Base-by-base conservation (phyloP, 2,113 vertebrate genomes). In the Morone chrysops region DNA sequence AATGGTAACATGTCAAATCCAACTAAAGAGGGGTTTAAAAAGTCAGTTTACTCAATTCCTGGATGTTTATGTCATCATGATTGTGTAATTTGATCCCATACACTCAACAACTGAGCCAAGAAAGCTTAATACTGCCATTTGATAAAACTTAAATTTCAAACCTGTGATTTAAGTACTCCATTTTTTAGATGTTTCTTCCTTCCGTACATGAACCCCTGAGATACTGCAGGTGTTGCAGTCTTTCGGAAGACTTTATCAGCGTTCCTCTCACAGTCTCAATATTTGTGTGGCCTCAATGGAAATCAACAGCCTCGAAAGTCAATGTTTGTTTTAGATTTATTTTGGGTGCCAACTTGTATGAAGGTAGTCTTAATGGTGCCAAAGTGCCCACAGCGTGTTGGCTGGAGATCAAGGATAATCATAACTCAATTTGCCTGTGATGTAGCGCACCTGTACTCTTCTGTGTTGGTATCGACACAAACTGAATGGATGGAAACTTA, bases 301-400 rank as follows among this genome's bases (percentile, higher is more conserved):
- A 56, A 78, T 50, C 6, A 69, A 43, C 16, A 38, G 36, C 4
- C 17, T 43, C 3, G 36, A 31, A 75, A 69, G 70, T 57, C 47
- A 20, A 0, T 60, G 43, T 76, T 81, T 87, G 78, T 81, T 84
- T 59, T 87, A 66, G 53, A 75, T 71, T 56, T 2, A 47, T 61
- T 60, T 40, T 66, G 7, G 59, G 40, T n/a, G 54, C 18, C 3
- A 65, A 10, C 8, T 16, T 5, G 51, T 1, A 70, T 1, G 0
- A 40, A 18, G 41, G 54, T 2, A 56, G 8, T 45, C 5, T 22
- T 12, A 54, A 56, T 59, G 50, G 2, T 67, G 67, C 20, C 78
- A 57, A 25, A 61, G 59, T 47, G 38, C 9, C 3, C 1, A 12
- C 7, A 43, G 61, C 0, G 1, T 2, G 3, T 38, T 12, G 18